Base-by-base conservation (phyloP, 2,113 vertebrate species). In the Zingel zingel region DNA sequence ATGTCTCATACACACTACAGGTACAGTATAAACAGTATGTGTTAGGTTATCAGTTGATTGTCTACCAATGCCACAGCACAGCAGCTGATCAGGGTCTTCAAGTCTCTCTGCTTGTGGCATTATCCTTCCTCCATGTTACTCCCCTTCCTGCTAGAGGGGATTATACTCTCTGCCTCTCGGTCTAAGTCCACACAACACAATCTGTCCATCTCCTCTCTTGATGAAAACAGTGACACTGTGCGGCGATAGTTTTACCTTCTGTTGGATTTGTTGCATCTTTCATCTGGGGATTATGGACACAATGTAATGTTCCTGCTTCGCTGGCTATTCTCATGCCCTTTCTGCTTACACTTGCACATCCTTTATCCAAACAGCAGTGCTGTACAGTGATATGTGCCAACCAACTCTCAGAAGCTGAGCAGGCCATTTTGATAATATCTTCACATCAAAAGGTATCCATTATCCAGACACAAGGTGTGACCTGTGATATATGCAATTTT, bases 181-280 rank as follows among this genome's bases (percentile, higher is more conserved):
- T 77, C 79, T 88, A 81, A 90, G 43, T 88, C 86, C 77, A 83
- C 82, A 74, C 83, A 88, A 80, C 84, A 84, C 89, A 94, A 91
- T 91, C 92, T 91, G 88, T 86, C 74, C 19, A 36, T 62, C 74
- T 89, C 48, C 36, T 72, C 48, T 70, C 77, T 66, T 3, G 18
- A 51, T 70, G 39, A 74, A 76, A 84, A 73, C 79, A 51, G 53
- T 27, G 0, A 25, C 53, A 51, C 58, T n/a, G 48, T 27, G 16
- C 13, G 4, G 30, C 30, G 50, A 57, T 57, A 43, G 14, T 59
- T 53, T 68, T 18, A 16, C 30, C 50, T 47, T 47, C 30, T 14
- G 10, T 21, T 11, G 61, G 18, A 58, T 59, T 43, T 72, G 74
- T 1, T 70, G 75, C 0, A 36, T 86, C 43, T 82, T 82, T 87